phyloP scores from a whole-genome alignment of 1,140 invertebrate species.

The Agrilus planipennis region DNA sequence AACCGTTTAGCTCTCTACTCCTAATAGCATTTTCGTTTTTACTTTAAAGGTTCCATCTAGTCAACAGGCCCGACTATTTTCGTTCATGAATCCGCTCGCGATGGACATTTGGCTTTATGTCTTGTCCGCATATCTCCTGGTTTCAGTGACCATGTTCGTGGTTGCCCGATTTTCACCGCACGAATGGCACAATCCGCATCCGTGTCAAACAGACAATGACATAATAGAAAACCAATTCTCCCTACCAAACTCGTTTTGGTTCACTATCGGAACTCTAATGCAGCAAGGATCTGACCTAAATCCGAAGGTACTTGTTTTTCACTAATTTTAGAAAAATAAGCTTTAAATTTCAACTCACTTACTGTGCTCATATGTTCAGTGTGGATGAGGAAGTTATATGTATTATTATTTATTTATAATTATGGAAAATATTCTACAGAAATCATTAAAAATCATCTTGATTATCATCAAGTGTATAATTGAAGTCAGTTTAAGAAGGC shows the following conservation, averaged over 20 bases:
- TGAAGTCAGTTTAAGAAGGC: too few species aligned
- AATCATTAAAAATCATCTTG: too few species aligned
- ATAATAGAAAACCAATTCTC: conserved; percentile 54
- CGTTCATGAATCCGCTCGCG: conserved; percentile 78
- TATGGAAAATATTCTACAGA: too few species aligned
- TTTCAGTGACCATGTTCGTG: conserved; percentile 72
- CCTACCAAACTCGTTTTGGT: conserved; percentile 64
- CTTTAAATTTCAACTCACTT: too few species aligned
- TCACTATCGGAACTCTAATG: conserved; percentile 73
- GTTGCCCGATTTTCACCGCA: conserved; percentile 70
- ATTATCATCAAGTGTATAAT: too few species aligned
- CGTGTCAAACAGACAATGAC: conserved; percentile 50
- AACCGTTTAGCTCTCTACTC: too few species aligned
- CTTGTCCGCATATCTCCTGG: conserved; percentile 62
- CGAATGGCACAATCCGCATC: conserved; percentile 68
- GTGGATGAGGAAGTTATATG: too few species aligned
- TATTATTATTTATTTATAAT: too few species aligned
- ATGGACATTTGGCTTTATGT: conserved; percentile 75
- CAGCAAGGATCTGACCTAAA: conserved; percentile 69
- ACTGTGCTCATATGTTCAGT: too few species aligned
- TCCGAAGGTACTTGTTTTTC: conserved; percentile 49
- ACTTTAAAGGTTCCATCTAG: conserved; percentile 42
- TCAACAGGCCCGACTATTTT: conserved; percentile 66
- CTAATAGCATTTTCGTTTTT: conserved; percentile 1
- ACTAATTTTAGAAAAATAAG: conserved; percentile 7